A percentile compares a stretch with the other conserved stretches of the same genome.
Evolutionary conservation across 2,113 vertebrate genomes (phyloP).

Genomic region (Clarias magur): DNA sequence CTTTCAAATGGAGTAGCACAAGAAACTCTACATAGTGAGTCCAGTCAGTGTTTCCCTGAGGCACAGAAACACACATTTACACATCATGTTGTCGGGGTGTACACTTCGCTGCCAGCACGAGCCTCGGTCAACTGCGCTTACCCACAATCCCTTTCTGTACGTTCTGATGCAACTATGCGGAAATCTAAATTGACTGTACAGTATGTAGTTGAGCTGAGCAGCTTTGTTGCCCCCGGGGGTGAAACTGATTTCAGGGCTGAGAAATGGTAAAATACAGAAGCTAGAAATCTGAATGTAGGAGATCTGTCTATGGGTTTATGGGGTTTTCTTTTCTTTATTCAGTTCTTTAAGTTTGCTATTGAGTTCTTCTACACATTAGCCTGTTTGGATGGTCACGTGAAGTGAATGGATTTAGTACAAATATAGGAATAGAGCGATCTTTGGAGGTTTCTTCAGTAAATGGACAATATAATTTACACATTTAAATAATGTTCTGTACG

Average conservation of each 20-base stretch:
- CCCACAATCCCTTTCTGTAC: background rate
- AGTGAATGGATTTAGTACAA: background rate
- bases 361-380: background rate
- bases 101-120: background rate
- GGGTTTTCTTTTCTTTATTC: background rate
- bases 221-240: background rate
- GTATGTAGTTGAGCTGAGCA: background rate
- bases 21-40: background rate
- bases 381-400: background rate
- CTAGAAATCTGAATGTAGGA: background rate
- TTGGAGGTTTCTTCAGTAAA: background rate
- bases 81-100: background rate
- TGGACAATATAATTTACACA: background rate
- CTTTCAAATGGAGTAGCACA: background rate
- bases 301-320: background rate
- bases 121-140: background rate
- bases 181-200: background rate
- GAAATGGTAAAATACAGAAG: background rate
- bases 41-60: background rate
- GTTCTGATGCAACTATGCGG: background rate
- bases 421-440: background rate
- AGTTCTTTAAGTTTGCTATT: background rate
- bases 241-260: background rate
- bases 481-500: background rate
- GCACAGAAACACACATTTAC: background rate